These are phyloP conservation scores for Gephyroberyx darwinii DNA, from an alignment of 2,797 vertebrate genomes.

Conservation along the genomic window DNA sequence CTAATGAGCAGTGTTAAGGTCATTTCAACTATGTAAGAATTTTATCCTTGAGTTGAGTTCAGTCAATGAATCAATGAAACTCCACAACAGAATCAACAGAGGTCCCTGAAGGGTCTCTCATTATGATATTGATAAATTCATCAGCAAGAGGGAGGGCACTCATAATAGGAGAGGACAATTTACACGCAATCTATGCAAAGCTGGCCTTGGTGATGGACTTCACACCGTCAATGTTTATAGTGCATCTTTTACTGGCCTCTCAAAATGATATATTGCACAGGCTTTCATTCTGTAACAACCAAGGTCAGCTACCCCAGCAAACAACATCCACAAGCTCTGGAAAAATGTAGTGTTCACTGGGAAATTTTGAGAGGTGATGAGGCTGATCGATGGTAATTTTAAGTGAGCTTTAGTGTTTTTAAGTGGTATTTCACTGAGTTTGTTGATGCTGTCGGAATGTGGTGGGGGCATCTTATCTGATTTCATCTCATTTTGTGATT, in stretches of 20 bases:
- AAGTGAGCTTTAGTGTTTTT: background rate
- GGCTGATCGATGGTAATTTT: conserved; percentile 24
- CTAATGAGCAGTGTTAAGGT: conserved; percentile 39
- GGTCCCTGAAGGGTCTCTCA: conserved; percentile 36
- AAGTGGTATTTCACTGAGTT: conserved; percentile 1
- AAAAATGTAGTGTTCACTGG: background rate
- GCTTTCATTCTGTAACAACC: conserved; percentile 37
- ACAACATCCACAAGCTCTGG: conserved; percentile 13
- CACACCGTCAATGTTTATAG: conserved; percentile 57
- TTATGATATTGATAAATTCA: conserved; percentile 53
- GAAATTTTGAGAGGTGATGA: conserved; percentile 12
- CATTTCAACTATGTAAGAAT: background rate
- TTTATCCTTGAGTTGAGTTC: conserved; percentile 10
- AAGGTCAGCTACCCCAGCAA: conserved; percentile 59
- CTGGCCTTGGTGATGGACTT: conserved; percentile 45
- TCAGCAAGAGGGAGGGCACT: conserved; percentile 30
- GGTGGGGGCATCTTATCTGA: conserved; percentile 4
- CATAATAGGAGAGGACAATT: conserved; percentile 30
- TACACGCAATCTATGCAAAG: conserved; percentile 42
- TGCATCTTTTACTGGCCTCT: conserved; percentile 54
- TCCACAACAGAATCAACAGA: conserved; percentile 30
- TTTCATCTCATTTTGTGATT: conserved; percentile 25
- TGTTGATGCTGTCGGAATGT: conserved; percentile 1
- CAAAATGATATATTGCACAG: conserved; percentile 48
- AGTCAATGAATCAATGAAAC: conserved; percentile 38